phyloP scores from a whole-genome alignment of 2,113 vertebrate genomes.

The Hystrix cristata region DNA sequence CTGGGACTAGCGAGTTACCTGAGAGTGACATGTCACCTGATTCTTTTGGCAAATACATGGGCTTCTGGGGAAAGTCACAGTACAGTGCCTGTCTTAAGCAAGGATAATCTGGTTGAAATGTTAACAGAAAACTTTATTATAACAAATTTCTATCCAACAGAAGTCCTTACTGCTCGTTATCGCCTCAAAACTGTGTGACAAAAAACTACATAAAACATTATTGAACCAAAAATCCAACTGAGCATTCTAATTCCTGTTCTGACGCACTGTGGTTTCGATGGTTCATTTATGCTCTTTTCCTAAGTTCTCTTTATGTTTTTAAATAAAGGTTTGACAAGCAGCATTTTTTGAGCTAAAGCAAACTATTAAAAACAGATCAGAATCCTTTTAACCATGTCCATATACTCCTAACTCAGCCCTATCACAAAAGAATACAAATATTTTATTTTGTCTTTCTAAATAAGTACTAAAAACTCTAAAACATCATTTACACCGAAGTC shows the following conservation, averaged over 20 bases:
- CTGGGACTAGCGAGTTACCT: conserved; percentile 39
- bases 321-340: conserved; percentile 49
- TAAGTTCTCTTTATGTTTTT: conserved; percentile 43
- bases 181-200: conserved; percentile 22
- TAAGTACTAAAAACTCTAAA: conserved; percentile 39
- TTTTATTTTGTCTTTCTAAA: conserved; percentile 61
- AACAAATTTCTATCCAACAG: not conserved
- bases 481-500: conserved; percentile 4
- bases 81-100: not conserved
- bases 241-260: conserved; percentile 21
- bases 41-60: conserved; percentile 31
- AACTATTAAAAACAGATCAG: not conserved
- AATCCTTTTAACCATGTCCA: not conserved
- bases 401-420: conserved; percentile 43
- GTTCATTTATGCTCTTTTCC: not conserved
- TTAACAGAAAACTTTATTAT: not conserved
- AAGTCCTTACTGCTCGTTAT: conserved; percentile 38
- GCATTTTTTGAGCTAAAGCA: conserved; percentile 14
- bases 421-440: conserved; percentile 35
- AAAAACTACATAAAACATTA: conserved; percentile 51
- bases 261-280: not conserved
- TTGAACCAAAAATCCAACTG: not conserved
- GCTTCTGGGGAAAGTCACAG: not conserved
- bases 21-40: not conserved
- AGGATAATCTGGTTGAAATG: conserved; percentile 35